Conservation (phyloP, 1,140 invertebrate genomes). For the Brachionus koreanus region DNA sequence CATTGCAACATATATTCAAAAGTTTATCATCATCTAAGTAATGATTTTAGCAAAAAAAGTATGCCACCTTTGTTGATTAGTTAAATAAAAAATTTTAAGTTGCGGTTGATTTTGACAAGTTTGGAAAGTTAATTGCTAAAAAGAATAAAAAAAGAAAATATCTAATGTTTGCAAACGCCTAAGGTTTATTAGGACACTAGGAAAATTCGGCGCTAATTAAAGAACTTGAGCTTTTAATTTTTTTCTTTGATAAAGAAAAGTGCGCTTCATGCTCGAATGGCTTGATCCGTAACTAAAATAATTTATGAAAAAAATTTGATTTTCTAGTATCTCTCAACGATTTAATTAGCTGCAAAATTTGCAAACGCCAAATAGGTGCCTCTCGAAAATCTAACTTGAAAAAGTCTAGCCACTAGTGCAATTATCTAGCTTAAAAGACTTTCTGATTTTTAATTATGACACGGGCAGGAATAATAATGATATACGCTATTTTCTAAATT, state of each 20-base stretch:
- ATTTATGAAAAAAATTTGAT: not conserved
- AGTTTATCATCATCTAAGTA: no score
- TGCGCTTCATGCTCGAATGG: not conserved
- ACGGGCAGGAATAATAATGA: not conserved
- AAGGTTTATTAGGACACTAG: not conserved
- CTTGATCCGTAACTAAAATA: conserved; percentile 18
- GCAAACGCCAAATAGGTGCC: not conserved
- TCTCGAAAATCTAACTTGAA: not conserved
- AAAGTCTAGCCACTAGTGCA: not conserved
- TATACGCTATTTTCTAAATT: not conserved
- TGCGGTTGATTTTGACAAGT: not conserved
- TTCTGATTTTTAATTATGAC: conserved; percentile 28
- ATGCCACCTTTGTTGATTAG: not conserved
- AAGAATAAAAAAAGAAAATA: no score
- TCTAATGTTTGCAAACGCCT: not conserved
- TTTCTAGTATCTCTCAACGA: conserved; percentile 27
- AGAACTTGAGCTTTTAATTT: conserved; percentile 1
- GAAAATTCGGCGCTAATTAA: not conserved
- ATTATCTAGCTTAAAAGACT: conserved; percentile 3
- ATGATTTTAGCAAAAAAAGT: not conserved
- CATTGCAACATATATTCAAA: no score
- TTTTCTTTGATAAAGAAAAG: not conserved
- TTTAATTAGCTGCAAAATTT: conserved; percentile 30
- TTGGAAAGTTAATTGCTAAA: not conserved
- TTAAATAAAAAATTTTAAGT: not conserved